A percentile compares a stretch with the other conserved stretches of the same genome.
These are phyloP conservation scores for Macquaria australasica DNA, from an alignment of 2,113 vertebrate species.

Conservation along the genomic window DNA sequence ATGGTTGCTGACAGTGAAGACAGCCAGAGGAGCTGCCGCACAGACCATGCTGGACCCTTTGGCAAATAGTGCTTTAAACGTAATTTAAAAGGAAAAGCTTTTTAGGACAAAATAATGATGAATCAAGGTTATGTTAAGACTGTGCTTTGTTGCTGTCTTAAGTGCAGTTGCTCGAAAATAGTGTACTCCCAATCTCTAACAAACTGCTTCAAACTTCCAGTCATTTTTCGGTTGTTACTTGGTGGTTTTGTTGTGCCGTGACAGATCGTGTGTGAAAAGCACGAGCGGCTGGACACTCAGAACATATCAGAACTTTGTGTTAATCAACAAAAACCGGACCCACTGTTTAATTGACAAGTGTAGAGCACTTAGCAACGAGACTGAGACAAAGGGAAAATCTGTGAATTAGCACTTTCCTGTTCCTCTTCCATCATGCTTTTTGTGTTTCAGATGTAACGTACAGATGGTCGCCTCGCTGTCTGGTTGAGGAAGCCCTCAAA, in stretches of 20 bases:
- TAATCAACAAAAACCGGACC: not conserved
- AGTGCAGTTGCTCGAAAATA: no score
- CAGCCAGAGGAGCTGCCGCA: not conserved
- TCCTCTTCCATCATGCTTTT: constrained; percentile 14
- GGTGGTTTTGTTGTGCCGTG: not conserved
- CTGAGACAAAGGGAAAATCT: constrained; percentile 1
- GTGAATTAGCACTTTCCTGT: not conserved
- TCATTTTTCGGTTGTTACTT: not conserved
- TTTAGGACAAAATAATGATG: no score
- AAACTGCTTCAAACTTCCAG: not conserved
- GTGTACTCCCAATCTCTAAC: no score
- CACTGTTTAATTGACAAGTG: not conserved
- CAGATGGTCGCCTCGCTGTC: constrained; percentile 7
- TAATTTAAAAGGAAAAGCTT: no score
- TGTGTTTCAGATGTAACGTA: constrained; percentile 24
- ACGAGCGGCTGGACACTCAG: not conserved
- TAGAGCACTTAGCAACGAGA: constrained; percentile 14
- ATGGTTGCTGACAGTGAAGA: not conserved
- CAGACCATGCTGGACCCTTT: no score
- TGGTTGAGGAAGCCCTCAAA: constrained; percentile 35
- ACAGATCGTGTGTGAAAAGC: not conserved
- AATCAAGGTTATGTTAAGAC: no score
- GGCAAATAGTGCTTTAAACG: no score
- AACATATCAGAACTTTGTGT: not conserved
- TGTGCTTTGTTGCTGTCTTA: not conserved